Base-by-base conservation (phyloP, 2,888 invertebrate species). In the Strigamia crassipes region DNA sequence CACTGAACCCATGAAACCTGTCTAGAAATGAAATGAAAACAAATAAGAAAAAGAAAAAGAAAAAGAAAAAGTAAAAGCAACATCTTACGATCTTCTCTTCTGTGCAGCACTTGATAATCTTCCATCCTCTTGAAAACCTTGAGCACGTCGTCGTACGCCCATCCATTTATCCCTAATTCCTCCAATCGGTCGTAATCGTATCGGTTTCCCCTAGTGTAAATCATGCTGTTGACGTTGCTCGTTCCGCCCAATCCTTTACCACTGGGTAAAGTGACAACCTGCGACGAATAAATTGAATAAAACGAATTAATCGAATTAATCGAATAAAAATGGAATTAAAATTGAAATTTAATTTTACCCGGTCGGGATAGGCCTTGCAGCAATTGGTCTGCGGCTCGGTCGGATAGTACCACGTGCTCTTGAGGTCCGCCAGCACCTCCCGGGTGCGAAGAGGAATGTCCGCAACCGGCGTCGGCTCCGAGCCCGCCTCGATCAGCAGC, bases 201-300 rank as follows among this genome's bases (percentile, higher is more conserved):
- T 21, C 87, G 87, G 84, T 89, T 88, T 0, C 89, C 89, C 61
- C 89, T 85, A 18, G 89, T 86, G 84, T 89, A 89, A 8, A 85
- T 87, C 89, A 89, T 89, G 81, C 89, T 89, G 84, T 89, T 89
- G 12, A 89, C 86, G 8, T 88, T 87, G 9, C 89, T 89, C 42
- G 87, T 88, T 0, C 89, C 89, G 3, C 89, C 89, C 85, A 87
- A 87, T 1, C 88, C 88, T 31, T 87, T 84, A 6, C 88, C 89
- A 18, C 89, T 84, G 15, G 81, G 78, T 51, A 83, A 46, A 3
- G 6, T 12, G 38, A 46, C 31, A 56, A 46, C 38, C 82, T 82
- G 27, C 27, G 27, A 27, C 27, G 27, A 27, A 27, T 27, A 27
- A 27, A 27, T 27, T 1, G 1, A 27, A 27, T 27, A 27, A 27